Evolutionary conservation across 2,888 invertebrate genomes (phyloP), one percentile per base, ranked within the genome.

Genomic region (Polydrusus pterygomalis): DNA sequence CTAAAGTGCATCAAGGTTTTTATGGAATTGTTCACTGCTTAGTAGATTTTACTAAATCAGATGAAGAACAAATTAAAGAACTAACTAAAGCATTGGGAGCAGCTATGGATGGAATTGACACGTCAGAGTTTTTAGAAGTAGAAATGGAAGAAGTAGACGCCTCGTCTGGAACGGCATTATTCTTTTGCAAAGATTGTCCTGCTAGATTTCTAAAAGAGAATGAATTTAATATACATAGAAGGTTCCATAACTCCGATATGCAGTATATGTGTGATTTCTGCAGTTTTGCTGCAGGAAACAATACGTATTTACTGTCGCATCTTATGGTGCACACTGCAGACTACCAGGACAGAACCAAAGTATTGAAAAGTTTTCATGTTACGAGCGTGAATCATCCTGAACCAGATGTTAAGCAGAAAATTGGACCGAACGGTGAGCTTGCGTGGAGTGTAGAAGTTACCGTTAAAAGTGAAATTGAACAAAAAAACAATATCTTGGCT

Each of bases 151-250:
- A 83, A 71, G 74, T 77, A 8, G 80, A 80, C 38, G 71, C 76
- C 17, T 78, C 80, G 2, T 85, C 86, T 8, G 81, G 78, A 34
- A 80, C 80, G 83, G 85, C 89, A 7, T 85, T 95, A 70, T 92
- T 92, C 83, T 95, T 94, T 84, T 97, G 96, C 86, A 90, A 91
- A 75, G 92, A 93, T 81, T 97, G 96, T 86, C 96, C 96, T 0
- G 95, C 96, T 0, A 91, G 96, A 84, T 97, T 93, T 87, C 91
- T 95, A 77, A 92, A 92, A 80, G 92, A 92, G 79, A 91, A 91
- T 82, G 96, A 96, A 85, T 88, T 94, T 70, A 90, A 90, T 72
- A 91, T 92, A 75, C 96, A 97, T 83, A 88, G 91, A 77, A 90
- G 92, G 34, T 93, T 93, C 84, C 95, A 95, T 84, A 90, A 91